Evolutionary conservation across 1,140 invertebrate species (phyloP).

Genomic region (Philopotamus ludificatus): DNA sequence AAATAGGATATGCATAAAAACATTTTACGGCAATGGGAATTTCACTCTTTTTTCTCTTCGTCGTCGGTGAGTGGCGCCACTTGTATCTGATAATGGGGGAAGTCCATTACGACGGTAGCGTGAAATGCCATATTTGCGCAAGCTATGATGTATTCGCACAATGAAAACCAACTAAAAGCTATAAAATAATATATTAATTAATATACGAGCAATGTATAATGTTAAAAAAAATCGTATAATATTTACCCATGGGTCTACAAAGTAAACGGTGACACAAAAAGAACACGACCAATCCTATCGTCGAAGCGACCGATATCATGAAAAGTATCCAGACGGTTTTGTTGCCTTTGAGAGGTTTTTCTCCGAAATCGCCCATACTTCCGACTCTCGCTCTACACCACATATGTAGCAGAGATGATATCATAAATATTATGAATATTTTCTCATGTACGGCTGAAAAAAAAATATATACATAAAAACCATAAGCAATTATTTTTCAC

Average conservation of each 20-base stretch:
- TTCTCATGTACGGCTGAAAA: conserved; percentile 86
- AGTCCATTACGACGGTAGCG: conserved; percentile 81
- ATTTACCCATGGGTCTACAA: conserved; percentile 83
- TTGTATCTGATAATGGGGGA: conserved; percentile 76
- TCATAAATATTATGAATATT: conserved; percentile 90
- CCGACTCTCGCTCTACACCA: conserved; percentile 59
- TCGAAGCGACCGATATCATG: conserved; percentile 71
- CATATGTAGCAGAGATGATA: conserved; percentile 84
- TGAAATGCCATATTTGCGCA: conserved; percentile 90
- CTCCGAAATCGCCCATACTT: conserved; percentile 48
- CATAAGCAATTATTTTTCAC: not conserved
- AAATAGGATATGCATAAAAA: conserved; percentile 15
- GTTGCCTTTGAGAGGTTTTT: conserved; percentile 50
- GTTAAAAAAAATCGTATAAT: conserved; percentile 3
- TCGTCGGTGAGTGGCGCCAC: conserved; percentile 58
- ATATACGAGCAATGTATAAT: not conserved
- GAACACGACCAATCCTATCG: conserved; percentile 78
- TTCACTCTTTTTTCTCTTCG: conserved; percentile 16
- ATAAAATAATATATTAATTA: conserved; percentile 46
- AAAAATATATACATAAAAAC: conserved; percentile 39
- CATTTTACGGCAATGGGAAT: not conserved
- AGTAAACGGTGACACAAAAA: conserved; percentile 84
- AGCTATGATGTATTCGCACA: conserved; percentile 88
- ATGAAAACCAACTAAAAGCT: conserved; percentile 93
- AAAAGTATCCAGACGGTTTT: conserved; percentile 64